A percentile compares a stretch with the other conserved stretches of the same genome.
Evolutionary conservation across 2,888 invertebrate genomes (phyloP).

Genomic region (Hydroisotoma schaefferi): DNA sequence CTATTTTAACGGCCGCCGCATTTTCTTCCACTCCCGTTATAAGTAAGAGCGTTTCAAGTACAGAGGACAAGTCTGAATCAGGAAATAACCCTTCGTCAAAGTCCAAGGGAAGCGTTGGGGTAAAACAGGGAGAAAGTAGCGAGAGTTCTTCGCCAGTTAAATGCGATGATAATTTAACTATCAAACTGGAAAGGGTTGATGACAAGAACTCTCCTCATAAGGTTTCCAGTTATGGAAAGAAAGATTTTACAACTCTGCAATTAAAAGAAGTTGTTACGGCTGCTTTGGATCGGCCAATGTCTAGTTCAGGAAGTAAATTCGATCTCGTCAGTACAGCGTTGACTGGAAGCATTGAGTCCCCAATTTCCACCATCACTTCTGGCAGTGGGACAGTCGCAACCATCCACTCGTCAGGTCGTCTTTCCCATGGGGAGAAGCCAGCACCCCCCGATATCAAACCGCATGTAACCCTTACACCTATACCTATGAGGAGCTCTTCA

Average conservation of each 20-base stretch:
- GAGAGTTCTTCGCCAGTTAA: conserved; percentile 9
- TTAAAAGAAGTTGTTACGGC: conserved; percentile 43
- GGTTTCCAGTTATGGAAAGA: conserved; percentile 16
- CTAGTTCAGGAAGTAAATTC: conserved; percentile 31
- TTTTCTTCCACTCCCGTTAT: conserved; percentile 25
- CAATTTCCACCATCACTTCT: conserved; percentile 15
- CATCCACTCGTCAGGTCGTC: conserved; percentile 17
- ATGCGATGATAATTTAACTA: conserved; percentile 25
- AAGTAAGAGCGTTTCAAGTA: neutral
- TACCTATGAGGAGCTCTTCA: conserved; percentile 34
- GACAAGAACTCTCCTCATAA: conserved; percentile 14
- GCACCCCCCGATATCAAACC: conserved; percentile 48
- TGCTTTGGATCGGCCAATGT: conserved; percentile 45
- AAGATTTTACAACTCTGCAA: conserved; percentile 39
- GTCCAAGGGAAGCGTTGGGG: conserved; percentile 5
- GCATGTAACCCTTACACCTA: conserved; percentile 47
- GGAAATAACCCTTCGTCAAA: conserved; percentile 14
- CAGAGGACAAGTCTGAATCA: conserved; percentile 23
- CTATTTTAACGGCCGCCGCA: conserved; percentile 30
- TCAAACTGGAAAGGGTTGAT: conserved; percentile 32
- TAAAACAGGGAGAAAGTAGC: conserved; percentile 3
- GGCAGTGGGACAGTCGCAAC: conserved; percentile 8
- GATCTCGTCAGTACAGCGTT: conserved; percentile 30
- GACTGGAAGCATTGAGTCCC: conserved; percentile 27
- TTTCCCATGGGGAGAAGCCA: conserved; percentile 30